Evolutionary conservation across 2,113 vertebrate genomes (phyloP).

Genomic region (Choloepus hoffmanni): DNA sequence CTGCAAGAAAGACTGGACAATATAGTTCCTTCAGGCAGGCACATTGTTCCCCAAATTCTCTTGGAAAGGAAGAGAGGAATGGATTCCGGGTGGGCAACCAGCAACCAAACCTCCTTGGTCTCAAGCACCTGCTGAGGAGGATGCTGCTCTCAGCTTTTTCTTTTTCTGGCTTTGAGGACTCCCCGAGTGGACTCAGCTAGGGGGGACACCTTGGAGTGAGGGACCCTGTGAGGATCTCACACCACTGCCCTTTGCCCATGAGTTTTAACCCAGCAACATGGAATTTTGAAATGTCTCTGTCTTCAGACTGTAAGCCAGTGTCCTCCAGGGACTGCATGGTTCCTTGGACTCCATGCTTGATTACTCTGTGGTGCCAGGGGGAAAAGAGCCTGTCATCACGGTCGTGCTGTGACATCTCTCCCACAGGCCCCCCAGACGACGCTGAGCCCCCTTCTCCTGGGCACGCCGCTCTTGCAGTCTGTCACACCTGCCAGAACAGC

Average conservation of each 20-base stretch:
- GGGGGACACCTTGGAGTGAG: background rate
- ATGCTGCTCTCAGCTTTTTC: background rate
- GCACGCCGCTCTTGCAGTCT: background rate
- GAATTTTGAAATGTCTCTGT: constrained; percentile 12
- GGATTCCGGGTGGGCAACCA: too few relatives aligned
- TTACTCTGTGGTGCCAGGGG: background rate
- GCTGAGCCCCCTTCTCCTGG: background rate
- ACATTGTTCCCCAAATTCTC: constrained; percentile 12
- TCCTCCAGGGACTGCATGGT: background rate
- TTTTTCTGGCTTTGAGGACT: background rate
- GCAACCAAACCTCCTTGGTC: background rate
- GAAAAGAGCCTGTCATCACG: background rate
- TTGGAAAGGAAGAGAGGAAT: background rate
- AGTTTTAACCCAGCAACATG: background rate
- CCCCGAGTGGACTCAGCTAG: background rate
- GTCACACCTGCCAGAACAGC: background rate
- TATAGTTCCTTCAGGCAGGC: background rate
- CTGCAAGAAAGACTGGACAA: background rate
- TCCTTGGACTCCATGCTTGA: background rate
- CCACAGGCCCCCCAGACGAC: background rate
- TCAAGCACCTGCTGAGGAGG: background rate
- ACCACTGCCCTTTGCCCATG: background rate
- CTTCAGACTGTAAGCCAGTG: background rate
- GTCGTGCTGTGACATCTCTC: background rate
- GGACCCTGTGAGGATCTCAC: background rate